These are phyloP conservation scores for Hybognathus amarus DNA, from an alignment of 2,797 vertebrate species.

Conservation along the genomic window DNA sequence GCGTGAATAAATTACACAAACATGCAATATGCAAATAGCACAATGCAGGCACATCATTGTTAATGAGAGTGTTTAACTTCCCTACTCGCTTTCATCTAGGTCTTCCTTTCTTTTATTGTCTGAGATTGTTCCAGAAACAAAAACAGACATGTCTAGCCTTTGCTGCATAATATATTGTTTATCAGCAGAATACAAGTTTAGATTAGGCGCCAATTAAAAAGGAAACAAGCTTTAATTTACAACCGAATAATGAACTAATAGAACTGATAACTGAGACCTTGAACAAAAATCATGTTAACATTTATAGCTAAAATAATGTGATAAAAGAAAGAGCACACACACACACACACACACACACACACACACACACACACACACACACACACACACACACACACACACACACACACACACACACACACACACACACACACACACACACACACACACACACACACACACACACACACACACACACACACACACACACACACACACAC, in stretches of 20 bases:
- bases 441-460: no score
- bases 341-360: no score
- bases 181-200: conserved; percentile 40
- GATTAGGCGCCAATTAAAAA: background rate
- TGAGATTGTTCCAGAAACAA: conserved; percentile 76
- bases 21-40: conserved; percentile 67
- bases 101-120: conserved; percentile 78
- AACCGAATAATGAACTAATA: no score
- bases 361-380: no score
- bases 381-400: no score
- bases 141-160: conserved; percentile 56
- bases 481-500: no score
- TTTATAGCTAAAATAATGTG: background rate
- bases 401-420: no score
- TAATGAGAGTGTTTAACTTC: conserved; percentile 72
- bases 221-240: background rate
- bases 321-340: background rate
- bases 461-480: no score
- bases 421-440: no score
- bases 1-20: conserved; percentile 73
- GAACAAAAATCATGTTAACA: background rate
- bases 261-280: conserved; percentile 1
- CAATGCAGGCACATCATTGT: conserved; percentile 66
- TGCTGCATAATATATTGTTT: conserved; percentile 31
- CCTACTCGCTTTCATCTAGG: conserved; percentile 83